A percentile compares a stretch with the other conserved stretches of the same genome.
These are phyloP conservation scores for Shargacucullia verbasci DNA, from an alignment of 2,888 invertebrate species.

Conservation along the genomic window DNA sequence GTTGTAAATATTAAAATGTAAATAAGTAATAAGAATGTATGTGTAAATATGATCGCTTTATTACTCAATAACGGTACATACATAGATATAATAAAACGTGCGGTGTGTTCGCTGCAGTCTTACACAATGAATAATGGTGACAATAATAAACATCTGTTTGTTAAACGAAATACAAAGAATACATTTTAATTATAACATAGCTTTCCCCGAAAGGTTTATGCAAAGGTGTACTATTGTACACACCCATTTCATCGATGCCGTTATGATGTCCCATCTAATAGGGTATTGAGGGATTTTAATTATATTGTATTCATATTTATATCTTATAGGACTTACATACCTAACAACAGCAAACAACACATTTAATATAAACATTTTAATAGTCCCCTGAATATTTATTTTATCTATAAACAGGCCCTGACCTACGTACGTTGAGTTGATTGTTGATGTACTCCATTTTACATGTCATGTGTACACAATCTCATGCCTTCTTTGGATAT, in stretches of 20 bases:
- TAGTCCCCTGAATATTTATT: neutral
- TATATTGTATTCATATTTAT: conserved; percentile 33
- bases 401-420: too few relatives aligned
- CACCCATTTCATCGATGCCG: too few relatives aligned
- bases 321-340: conserved; percentile 15
- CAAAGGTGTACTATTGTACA: too few relatives aligned
- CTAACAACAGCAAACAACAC: conserved; percentile 23
- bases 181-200: conserved; percentile 43
- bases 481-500: neutral
- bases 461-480: conserved; percentile 8
- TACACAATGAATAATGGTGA: conserved; percentile 76
- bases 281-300: too few relatives aligned
- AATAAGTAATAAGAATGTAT: conserved; percentile 69
- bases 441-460: conserved; percentile 55
- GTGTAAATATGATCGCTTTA: conserved; percentile 81
- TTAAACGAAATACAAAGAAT: conserved; percentile 66
- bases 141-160: conserved; percentile 83
- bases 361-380: neutral
- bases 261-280: too few relatives aligned
- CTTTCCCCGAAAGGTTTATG: too few relatives aligned
- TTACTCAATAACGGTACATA: conserved; percentile 43
- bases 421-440: conserved; percentile 24
- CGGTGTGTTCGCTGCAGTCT: conserved; percentile 38
- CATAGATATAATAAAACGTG: conserved; percentile 27
- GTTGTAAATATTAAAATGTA: conserved; percentile 76